Base-by-base conservation (phyloP, 92 coral and sea anemone genomes). In the Metridium senile region DNA sequence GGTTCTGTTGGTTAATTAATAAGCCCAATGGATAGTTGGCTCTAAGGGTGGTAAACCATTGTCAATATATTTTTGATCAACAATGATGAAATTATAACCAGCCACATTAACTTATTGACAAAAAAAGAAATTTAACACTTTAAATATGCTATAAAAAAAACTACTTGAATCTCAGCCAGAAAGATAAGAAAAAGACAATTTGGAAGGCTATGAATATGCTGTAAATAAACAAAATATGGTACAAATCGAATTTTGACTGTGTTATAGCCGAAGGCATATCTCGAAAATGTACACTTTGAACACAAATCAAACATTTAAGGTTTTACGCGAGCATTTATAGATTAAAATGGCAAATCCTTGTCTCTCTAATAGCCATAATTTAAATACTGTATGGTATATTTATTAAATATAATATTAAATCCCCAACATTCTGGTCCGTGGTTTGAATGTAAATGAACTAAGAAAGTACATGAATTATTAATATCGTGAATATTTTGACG, bases 31-130 rank as follows among this genome's bases (percentile, higher is more conserved):
- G 58, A 1, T 22, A 58, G 66, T 23, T 53, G 33, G 34, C 78
- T 2, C 78, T 31, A 9, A 57, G 68, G 78, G 78, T 62, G 78
- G 78, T 57, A 57, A 73, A 21, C 76, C 61, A 29, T 30, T 1
- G 47, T 2, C n/a, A 73, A 33, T 33, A 34, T 63, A 43, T 16
- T 73, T 73, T 34, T 73, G 76, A 73, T 57, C 78, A 73, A 33
- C 29, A 73, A 70, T 19, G 39, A 10, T 26, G 62, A 13, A n/a
- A 73, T 57, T 73, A 13, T n/a, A 31, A 73, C 31, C 34, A 31
- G 32, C 33, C 52, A 57, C 56, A 58, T 32, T 58, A 73, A 16
- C 68, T 62, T 73, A 8, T 54, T 57, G 78, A 58, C 58, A 29
- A 57, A 71, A 71, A 54, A 56, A 49, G 8, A 53, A 51, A 19